phyloP scores from a whole-genome alignment of 2,888 invertebrate species.

The Xestia sexstrigata region DNA sequence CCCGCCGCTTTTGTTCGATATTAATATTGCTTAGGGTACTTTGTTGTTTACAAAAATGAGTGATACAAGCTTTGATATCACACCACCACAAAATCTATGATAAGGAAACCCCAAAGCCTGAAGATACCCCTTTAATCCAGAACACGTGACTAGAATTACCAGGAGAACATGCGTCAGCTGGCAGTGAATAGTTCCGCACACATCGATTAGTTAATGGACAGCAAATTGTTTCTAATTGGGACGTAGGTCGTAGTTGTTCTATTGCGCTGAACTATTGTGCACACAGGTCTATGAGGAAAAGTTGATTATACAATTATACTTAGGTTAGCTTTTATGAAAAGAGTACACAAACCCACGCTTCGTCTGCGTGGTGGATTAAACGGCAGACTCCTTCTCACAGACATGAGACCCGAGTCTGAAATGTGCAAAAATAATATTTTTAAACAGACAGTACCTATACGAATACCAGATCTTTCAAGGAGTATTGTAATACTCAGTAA shows the following conservation, averaged over 20 bases:
- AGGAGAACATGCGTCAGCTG: conserved; percentile 62
- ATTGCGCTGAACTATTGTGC: conserved; percentile 46
- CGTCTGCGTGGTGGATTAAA: conserved; percentile 10
- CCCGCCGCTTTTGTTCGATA: no score
- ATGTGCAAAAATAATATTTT: background rate
- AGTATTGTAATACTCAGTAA: background rate
- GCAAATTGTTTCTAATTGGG: conserved; percentile 71
- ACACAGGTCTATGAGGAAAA: conserved; percentile 39
- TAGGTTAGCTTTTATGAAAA: conserved; percentile 35
- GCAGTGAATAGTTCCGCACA: conserved; percentile 71
- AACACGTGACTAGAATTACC: conserved; percentile 59
- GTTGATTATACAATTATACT: conserved; percentile 42
- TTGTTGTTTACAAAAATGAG: no score
- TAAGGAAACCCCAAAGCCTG: background rate
- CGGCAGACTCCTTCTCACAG: background rate
- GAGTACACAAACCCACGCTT: conserved; percentile 25
- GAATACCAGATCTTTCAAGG: background rate
- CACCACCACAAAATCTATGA: no score
- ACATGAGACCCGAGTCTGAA: background rate
- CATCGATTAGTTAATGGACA: conserved; percentile 72
- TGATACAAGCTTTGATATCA: no score
- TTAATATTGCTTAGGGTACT: no score
- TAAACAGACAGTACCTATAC: background rate
- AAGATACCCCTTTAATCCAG: conserved; percentile 32
- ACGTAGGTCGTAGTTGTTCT: conserved; percentile 62